These are phyloP conservation scores for Ligdia adustata DNA, from an alignment of 2,888 invertebrate genomes.

Conservation along the genomic window DNA sequence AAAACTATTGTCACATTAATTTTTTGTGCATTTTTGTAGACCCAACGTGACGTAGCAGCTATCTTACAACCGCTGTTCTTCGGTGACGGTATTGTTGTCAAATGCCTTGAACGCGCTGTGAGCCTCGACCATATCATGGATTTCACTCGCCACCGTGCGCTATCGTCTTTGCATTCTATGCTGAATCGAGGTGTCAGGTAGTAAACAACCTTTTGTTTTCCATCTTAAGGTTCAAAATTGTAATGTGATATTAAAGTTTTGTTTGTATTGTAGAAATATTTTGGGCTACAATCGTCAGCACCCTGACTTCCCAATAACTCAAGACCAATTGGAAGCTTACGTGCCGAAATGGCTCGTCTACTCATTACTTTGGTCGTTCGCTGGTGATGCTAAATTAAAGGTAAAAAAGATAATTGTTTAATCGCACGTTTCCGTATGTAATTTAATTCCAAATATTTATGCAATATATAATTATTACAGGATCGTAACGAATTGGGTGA, in stretches of 20 bases:
- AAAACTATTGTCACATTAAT: neutral
- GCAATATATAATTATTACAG: too few species aligned
- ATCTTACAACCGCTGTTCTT: constrained; percentile 94
- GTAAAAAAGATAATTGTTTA: constrained; percentile 74
- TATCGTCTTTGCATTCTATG: constrained; percentile 99
- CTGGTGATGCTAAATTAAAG: constrained; percentile 99
- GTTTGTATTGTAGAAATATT: constrained; percentile 86
- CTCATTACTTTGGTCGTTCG: constrained; percentile 98
- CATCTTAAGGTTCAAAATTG: constrained; percentile 7
- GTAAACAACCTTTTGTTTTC: neutral
- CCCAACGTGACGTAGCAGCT: constrained; percentile 94
- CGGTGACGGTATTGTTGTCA: constrained; percentile 96
- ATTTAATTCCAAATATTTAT: too few species aligned
- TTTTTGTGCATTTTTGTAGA: constrained; percentile 51
- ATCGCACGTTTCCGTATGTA: too few species aligned
- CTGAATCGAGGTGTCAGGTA: constrained; percentile 95
- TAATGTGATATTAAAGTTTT: neutral
- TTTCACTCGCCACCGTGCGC: constrained; percentile 97
- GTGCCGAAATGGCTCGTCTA: constrained; percentile 97
- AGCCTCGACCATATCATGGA: constrained; percentile 99
- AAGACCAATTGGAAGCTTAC: constrained; percentile 96
- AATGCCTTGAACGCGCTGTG: constrained; percentile 95
- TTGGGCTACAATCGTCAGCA: constrained; percentile 96
- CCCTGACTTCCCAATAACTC: constrained; percentile 96
- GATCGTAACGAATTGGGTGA: constrained; percentile 96